Percentiles rank a stretch among this genome's conserved stretches.
phyloP scores from a whole-genome alignment of 2,888 invertebrate genomes.

The Leptinotarsa haldemani region DNA sequence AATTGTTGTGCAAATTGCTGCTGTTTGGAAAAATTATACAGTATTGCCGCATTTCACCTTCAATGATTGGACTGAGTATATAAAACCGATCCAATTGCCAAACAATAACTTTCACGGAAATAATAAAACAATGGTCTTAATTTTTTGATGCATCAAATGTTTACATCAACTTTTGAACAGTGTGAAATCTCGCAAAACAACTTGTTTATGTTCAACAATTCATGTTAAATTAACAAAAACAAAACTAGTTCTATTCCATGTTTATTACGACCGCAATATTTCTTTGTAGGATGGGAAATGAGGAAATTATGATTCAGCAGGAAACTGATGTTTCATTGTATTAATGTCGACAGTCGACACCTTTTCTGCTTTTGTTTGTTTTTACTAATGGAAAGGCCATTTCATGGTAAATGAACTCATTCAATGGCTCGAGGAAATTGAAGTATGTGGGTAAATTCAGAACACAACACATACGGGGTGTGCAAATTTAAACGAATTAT shows the following conservation, averaged over 20 bases:
- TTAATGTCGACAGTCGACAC: neutral
- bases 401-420: too few relatives aligned
- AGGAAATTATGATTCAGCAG: neutral
- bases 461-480: too few relatives aligned
- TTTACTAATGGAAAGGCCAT: neutral
- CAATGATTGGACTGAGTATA: too few relatives aligned
- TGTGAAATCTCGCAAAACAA: neutral
- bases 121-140: neutral
- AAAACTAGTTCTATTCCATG: neutral
- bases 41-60: too few relatives aligned
- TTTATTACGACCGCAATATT: conserved; percentile 2
- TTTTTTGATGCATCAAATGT: neutral
- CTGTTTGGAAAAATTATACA: too few relatives aligned
- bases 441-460: too few relatives aligned
- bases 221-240: neutral
- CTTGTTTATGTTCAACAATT: neutral
- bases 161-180: neutral
- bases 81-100: neutral
- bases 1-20: too few relatives aligned
- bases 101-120: neutral
- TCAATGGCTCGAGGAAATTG: too few relatives aligned
- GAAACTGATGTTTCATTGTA: conserved; percentile 1
- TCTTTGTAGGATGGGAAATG: neutral
- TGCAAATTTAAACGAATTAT: too few relatives aligned
- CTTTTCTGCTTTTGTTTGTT: conserved; percentile 1